phyloP scores from a whole-genome alignment of 1,140 invertebrate genomes.

The Nilaparvata lugens region DNA sequence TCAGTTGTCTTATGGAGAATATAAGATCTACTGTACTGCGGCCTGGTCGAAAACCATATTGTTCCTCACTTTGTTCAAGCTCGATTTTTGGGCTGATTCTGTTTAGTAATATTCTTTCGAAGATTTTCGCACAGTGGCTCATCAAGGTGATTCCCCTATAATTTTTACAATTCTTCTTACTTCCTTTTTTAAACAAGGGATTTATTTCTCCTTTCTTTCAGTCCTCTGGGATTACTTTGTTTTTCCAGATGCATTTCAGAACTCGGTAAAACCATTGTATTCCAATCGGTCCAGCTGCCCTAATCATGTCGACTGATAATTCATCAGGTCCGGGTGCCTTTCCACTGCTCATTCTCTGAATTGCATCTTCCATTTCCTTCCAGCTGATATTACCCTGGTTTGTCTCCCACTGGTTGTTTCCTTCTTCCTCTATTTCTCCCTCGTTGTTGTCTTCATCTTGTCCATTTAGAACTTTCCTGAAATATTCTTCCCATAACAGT shows the following conservation, averaged over 20 bases:
- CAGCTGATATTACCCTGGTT: background rate
- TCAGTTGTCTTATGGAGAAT: background rate
- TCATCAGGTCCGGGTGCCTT: background rate
- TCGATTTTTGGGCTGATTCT: background rate
- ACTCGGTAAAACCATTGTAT: background rate
- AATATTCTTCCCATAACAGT: constrained; percentile 1
- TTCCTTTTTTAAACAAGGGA: background rate
- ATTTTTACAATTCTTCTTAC: background rate
- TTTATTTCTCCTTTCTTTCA: background rate
- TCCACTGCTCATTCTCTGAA: background rate
- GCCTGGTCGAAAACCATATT: background rate
- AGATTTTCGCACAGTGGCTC: background rate
- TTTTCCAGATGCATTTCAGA: background rate
- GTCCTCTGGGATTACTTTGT: background rate
- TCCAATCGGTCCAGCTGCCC: background rate
- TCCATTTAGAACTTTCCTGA: background rate
- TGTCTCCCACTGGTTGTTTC: constrained; percentile 1
- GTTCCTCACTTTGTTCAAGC: background rate
- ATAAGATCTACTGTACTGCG: background rate
- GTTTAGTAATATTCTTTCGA: background rate
- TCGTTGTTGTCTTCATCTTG: background rate
- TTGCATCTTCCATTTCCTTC: background rate
- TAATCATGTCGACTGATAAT: background rate
- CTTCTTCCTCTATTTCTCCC: background rate
- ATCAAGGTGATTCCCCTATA: background rate